A percentile compares a stretch with the other conserved stretches of the same genome.
phyloP scores from a whole-genome alignment of 2,888 invertebrate genomes.

The Andrena bucephala region DNA sequence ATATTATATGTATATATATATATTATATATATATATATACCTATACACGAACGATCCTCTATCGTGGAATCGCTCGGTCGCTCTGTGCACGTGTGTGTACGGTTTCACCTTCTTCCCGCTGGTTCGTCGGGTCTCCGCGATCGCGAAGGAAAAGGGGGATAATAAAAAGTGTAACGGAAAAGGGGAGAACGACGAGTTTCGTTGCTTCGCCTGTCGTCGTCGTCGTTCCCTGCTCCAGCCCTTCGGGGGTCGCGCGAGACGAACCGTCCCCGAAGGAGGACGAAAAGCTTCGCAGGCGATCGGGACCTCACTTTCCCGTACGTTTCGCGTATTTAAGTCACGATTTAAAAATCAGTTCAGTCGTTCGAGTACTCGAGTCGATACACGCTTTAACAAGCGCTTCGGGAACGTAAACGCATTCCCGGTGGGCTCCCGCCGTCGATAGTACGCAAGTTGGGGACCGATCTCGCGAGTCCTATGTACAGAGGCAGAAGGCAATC shows the following conservation, averaged over 20 bases:
- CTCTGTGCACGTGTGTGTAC: neutral
- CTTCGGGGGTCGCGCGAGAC: neutral
- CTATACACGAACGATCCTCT: slow-evolving; percentile 46
- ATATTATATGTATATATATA: neutral
- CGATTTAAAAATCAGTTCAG: slow-evolving; percentile 45
- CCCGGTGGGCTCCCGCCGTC: slow-evolving; percentile 7
- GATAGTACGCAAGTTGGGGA: slow-evolving; percentile 14
- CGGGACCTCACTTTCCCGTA: slow-evolving; percentile 4
- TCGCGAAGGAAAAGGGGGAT: slow-evolving; percentile 16
- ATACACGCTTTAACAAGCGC: slow-evolving; percentile 49
- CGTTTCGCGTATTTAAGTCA: slow-evolving; percentile 50
- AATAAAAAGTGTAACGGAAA: neutral
- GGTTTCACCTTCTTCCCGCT: slow-evolving; percentile 18
- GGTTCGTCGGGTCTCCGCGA: slow-evolving; percentile 21
- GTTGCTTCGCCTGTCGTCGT: slow-evolving; percentile 11
- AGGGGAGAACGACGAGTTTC: slow-evolving; percentile 26
- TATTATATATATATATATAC: slow-evolving; percentile 30
- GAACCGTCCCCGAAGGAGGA: neutral
- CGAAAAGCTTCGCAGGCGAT: neutral
- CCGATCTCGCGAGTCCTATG: slow-evolving; percentile 37
- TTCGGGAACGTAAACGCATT: slow-evolving; percentile 67
- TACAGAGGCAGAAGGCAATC: slow-evolving; percentile 27
- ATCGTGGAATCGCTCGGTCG: slow-evolving; percentile 7
- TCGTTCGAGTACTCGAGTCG: slow-evolving; percentile 48
- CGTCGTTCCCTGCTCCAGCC: neutral